These are phyloP conservation scores for Bellardia pandia DNA, from an alignment of 2,888 invertebrate species.

Conservation along the genomic window DNA sequence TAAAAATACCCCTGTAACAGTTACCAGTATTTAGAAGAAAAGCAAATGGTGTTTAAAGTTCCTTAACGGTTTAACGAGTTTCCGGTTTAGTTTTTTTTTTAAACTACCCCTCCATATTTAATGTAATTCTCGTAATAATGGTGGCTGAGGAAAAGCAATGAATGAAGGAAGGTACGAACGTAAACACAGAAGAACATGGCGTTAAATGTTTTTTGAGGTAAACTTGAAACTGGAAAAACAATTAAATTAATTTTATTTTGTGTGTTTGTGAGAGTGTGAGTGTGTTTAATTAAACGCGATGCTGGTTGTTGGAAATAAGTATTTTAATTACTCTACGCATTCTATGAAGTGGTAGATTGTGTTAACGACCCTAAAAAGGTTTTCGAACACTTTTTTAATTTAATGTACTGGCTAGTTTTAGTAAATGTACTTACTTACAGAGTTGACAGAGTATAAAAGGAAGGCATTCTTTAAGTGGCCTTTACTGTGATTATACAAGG, in stretches of 20 bases:
- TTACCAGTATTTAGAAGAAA: not conserved
- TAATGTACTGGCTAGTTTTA: not conserved
- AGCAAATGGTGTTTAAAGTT: conserved; percentile 56
- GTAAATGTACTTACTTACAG: not conserved
- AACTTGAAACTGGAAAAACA: conserved; percentile 55
- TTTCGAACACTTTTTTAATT: conserved; percentile 41
- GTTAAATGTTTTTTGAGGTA: conserved; percentile 48
- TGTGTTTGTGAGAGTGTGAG: not conserved
- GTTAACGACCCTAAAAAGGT: conserved; percentile 59
- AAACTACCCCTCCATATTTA: conserved; percentile 45
- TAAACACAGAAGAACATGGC: conserved; percentile 38
- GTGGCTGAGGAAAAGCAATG: conserved; percentile 13
- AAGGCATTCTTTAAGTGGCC: not conserved
- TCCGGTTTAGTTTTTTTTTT: conserved; percentile 51
- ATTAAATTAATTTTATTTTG: conserved; percentile 35
- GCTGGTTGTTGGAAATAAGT: conserved; percentile 53
- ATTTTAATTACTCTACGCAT: conserved; percentile 44
- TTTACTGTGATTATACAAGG: too few species aligned
- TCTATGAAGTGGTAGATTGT: conserved; percentile 42
- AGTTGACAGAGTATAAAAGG: conserved; percentile 11
- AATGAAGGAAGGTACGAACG: not conserved
- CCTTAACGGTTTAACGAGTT: conserved; percentile 64
- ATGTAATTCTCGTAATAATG: conserved; percentile 44
- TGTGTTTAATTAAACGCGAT: conserved; percentile 48
- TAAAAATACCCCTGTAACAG: not conserved